Percentiles rank a stretch among this genome's conserved stretches.
Evolutionary conservation across 2,113 vertebrate species (phyloP).

Genomic region (Athene noctua): DNA sequence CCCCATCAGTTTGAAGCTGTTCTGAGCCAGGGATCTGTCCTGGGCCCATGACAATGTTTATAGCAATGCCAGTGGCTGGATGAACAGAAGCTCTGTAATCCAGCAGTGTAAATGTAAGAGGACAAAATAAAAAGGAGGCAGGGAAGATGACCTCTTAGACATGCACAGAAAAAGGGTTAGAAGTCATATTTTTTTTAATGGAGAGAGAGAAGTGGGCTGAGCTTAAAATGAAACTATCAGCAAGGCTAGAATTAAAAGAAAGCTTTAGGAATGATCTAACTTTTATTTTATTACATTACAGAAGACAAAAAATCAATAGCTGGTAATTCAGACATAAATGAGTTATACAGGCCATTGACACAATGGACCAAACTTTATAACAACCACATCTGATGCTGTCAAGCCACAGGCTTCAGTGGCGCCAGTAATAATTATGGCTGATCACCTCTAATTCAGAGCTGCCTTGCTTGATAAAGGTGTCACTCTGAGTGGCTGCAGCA

Average conservation of each 20-base stretch:
- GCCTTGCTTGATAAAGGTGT: slow-evolving; percentile 79
- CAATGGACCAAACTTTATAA: slow-evolving; percentile 78
- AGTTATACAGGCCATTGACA: slow-evolving; percentile 82
- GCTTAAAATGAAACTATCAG: slow-evolving; percentile 26
- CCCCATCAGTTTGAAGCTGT: not conserved
- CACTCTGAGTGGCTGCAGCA: slow-evolving; percentile 65
- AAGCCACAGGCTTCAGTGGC: slow-evolving; percentile 75
- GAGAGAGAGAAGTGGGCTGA: not conserved
- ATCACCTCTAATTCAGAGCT: slow-evolving; percentile 83
- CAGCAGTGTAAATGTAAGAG: not conserved
- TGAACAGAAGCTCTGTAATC: not conserved
- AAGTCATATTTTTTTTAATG: not conserved
- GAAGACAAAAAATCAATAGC: slow-evolving; percentile 76
- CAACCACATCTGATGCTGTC: slow-evolving; percentile 78
- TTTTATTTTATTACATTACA: slow-evolving; percentile 76
- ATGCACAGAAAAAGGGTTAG: not conserved
- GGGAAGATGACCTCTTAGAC: not conserved
- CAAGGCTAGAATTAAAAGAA: slow-evolving; percentile 59
- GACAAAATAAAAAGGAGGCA: not conserved
- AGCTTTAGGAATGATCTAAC: slow-evolving; percentile 64
- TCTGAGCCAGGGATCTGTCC: not conserved
- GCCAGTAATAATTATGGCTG: slow-evolving; percentile 81
- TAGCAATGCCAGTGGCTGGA: not conserved
- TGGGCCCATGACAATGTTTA: not conserved
- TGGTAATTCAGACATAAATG: slow-evolving; percentile 76